Percentiles rank a stretch among this genome's conserved stretches.
Evolutionary conservation across 1,140 invertebrate species (phyloP).

Genomic region (Melanaphis sacchari): DNA sequence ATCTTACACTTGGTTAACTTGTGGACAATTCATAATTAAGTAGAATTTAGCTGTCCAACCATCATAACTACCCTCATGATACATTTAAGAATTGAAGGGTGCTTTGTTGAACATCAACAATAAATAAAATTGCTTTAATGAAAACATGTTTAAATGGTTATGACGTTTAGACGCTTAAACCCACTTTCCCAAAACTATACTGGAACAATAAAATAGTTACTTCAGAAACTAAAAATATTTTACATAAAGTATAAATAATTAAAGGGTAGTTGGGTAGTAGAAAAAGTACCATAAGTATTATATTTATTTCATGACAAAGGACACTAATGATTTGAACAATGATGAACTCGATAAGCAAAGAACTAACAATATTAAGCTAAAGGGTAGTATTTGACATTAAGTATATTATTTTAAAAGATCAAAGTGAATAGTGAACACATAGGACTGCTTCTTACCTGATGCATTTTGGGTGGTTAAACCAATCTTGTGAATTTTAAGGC

Average conservation of each 20-base stretch:
- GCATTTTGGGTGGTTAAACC: slow-evolving; percentile 28
- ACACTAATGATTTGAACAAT: not conserved
- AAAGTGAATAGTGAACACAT: not conserved
- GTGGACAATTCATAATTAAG: slow-evolving; percentile 8
- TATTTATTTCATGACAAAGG: not conserved
- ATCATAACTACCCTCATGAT: slow-evolving; percentile 11
- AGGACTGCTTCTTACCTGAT: slow-evolving; percentile 51
- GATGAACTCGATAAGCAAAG: not conserved
- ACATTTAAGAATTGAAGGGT: not conserved
- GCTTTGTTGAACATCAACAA: not conserved
- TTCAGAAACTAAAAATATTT: not conserved
- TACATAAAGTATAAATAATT: not conserved
- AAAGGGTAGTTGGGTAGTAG: not conserved
- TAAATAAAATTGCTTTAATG: not conserved
- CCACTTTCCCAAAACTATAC: not conserved
- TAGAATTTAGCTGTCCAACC: slow-evolving; percentile 29
- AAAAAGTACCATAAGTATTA: not conserved
- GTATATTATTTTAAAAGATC: not conserved
- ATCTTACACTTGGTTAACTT: not conserved
- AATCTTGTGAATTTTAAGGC: not conserved
- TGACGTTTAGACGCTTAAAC: not conserved
- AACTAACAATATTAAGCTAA: not conserved
- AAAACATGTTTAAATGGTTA: not conserved
- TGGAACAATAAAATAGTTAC: not conserved
- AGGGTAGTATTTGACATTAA: not conserved